Evolutionary conservation across 2,797 vertebrate genomes (phyloP), one percentile per base, ranked within the genome.

Genomic region (Sebastes nivosus): DNA sequence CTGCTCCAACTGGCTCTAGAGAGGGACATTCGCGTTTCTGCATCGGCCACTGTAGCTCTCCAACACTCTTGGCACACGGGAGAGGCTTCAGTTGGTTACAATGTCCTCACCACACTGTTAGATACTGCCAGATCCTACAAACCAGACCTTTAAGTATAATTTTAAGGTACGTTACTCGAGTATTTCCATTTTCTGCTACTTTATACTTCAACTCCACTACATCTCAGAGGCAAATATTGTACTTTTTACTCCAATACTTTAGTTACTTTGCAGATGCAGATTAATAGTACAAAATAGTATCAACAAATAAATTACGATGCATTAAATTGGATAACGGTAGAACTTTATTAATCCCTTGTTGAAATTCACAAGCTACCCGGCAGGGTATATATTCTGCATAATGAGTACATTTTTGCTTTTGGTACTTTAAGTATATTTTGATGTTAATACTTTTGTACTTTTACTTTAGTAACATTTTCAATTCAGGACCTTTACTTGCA

Each of bases 51-150:
- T 0, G 46, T 0, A 20, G 46, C 46, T 20, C 46, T 50, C 16
- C 16, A 20, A 50, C 18, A 50, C 7, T 0, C 46, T 50, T 50
- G 18, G 0, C 46, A 50, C 16, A 18, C 6, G 3, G 0, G 18
- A 50, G 46, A 50, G 3, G 18, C 18, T 50, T 20, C 46, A 50
- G 18, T 18, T 50, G 16, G 18, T 50, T 50, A 18, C 46, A 20
- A 50, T 18, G 0, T 8, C 46, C 18, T 50, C 46, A 50, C 18
- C 46, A 0, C 18, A 8, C 46, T 46, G 42, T 16, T 16, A 46
- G 42, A 46, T 46, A 18, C 42, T 50, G 46, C 46, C 46, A 50
- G 46, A 50, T 50, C 46, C 46, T 50, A 50, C 46, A 50, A 0
- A 50, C 8, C 0, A 0, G 46, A 50, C 46, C 46, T 50, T 50